A percentile compares a stretch with the other conserved stretches of the same genome.
Evolutionary conservation across 2,113 vertebrate genomes (phyloP).

Genomic region (Guaruba guarouba): DNA sequence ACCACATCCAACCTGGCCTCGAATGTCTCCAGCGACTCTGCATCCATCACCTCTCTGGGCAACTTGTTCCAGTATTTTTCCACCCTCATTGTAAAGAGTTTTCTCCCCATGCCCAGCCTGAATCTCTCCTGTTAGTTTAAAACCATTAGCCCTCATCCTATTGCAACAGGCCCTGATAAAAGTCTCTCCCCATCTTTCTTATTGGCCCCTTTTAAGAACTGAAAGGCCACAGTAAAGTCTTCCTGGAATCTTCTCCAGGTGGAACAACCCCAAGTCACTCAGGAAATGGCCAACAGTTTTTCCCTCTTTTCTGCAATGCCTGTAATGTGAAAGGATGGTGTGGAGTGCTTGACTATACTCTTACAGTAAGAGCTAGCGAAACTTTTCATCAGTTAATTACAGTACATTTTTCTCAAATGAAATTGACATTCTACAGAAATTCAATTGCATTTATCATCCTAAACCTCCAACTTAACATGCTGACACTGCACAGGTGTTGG

Average conservation of each 20-base stretch:
- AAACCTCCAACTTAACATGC: neutral
- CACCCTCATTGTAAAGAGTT: neutral
- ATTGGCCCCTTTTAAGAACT: neutral
- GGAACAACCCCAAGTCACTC: neutral
- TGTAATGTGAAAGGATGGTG: neutral
- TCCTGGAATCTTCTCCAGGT: neutral
- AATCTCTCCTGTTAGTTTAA: neutral
- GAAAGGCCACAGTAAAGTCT: neutral
- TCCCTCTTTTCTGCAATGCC: neutral
- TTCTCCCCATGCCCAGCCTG: neutral
- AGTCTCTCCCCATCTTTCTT: neutral
- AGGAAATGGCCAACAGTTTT: neutral
- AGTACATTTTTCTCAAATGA: neutral
- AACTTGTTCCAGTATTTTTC: neutral
- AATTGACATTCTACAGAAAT: neutral
- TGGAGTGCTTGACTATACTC: neutral
- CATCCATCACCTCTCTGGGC: neutral
- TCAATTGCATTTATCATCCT: neutral
- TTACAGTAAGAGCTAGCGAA: neutral
- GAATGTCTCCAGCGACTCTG: neutral
- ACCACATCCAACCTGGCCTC: neutral
- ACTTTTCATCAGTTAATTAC: neutral
- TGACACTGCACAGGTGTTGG: neutral
- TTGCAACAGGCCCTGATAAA: neutral
- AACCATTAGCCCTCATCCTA: neutral